Evolutionary conservation across 2,888 invertebrate genomes (phyloP).

Genomic region (Penaeus monodon): DNA sequence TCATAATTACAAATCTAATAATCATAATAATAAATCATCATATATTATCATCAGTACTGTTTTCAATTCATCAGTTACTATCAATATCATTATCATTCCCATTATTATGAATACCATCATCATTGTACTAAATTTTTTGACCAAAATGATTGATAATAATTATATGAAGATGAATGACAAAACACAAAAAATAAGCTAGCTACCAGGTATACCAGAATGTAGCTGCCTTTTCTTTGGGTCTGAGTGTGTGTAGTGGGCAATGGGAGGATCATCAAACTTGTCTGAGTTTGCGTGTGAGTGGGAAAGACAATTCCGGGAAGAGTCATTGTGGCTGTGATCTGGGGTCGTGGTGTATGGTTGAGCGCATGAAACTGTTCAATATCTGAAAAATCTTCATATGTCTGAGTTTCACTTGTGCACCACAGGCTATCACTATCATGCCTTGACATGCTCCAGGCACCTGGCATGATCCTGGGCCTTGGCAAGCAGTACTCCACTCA

Average conservation of each 20-base stretch:
- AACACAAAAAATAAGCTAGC: no score
- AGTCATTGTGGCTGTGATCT: conserved; percentile 54
- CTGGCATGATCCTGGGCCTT: conserved; percentile 22
- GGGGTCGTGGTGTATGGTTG: conserved; percentile 61
- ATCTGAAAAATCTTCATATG: conserved; percentile 62
- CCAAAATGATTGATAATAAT: no score
- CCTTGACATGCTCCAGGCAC: conserved; percentile 37
- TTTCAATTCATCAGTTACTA: no score
- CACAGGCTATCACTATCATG: conserved; percentile 49
- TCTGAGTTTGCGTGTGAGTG: conserved; percentile 62
- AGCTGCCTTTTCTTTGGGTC: conserved; percentile 28
- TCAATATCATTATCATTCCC: no score
- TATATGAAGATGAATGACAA: no score
- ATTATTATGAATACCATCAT: no score
- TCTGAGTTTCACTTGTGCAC: conserved; percentile 64
- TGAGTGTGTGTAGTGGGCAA: conserved; percentile 63
- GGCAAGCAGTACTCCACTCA: conserved; percentile 31
- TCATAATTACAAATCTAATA: no score
- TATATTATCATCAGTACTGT: no score
- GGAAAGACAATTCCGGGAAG: conserved; percentile 60
- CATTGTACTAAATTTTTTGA: no score
- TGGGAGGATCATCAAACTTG: conserved; percentile 61
- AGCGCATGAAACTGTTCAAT: conserved; percentile 63
- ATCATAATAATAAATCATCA: no score
- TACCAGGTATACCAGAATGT: neutral